Conservation (phyloP, 2,113 vertebrate genomes). For the Microtus oregoni region DNA sequence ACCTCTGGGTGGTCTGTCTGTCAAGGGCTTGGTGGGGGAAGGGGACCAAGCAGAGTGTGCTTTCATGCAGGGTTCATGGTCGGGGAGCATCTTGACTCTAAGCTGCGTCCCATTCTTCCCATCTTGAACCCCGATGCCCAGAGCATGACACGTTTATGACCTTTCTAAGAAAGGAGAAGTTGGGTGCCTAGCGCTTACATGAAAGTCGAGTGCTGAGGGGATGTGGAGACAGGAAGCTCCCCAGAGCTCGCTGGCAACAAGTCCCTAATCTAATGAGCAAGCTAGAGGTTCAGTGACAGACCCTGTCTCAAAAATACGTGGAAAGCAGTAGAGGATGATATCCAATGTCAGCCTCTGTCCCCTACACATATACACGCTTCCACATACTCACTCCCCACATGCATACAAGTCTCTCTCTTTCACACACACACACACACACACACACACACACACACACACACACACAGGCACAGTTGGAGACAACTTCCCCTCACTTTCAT, state of each 20-base stretch:
- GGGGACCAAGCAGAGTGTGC: rapidly evolving
- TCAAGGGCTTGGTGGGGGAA: rapidly evolving
- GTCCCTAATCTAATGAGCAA: neutral
- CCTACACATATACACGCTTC: neutral
- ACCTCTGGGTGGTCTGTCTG: neutral
- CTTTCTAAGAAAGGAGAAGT: neutral
- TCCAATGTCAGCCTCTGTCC: neutral
- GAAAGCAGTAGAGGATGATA: neutral
- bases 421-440: neutral
- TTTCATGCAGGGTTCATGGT: rapidly evolving
- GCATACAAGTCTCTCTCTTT: too few species aligned
- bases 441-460: neutral
- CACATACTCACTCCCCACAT: too few species aligned
- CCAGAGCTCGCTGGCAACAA: neutral
- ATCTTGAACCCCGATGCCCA: neutral
- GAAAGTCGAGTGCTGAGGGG: neutral
- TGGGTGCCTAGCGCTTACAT: too few species aligned
- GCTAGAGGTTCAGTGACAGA: neutral
- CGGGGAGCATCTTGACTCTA: too few species aligned
- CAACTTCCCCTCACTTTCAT: neutral
- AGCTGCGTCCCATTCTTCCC: too few species aligned
- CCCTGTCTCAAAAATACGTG: neutral
- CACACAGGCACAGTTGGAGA: neutral
- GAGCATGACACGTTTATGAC: rapidly evolving
- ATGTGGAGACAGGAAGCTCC: neutral